Evolutionary conservation across 2,888 invertebrate species (phyloP), one percentile per base, ranked within the genome.

Genomic region (Polietes domitor): DNA sequence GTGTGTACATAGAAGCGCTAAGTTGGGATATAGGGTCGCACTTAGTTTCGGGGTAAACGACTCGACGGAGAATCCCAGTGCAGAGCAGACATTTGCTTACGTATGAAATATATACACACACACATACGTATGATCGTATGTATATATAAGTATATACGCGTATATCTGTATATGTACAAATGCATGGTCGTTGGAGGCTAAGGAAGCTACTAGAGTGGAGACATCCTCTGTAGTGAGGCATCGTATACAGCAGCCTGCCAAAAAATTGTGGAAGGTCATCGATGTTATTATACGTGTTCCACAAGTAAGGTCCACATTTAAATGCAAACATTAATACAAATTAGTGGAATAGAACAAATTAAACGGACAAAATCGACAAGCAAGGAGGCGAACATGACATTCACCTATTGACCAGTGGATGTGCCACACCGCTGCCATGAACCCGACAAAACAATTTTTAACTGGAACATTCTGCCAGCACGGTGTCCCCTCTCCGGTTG

Each of bases 171-270:
- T 72, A 50, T 50, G 50, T 41, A 19, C n/a, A n/a, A n/a, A 32
- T 21, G 50, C 28, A 37, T 6, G 37, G 43, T 74, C 53, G 26
- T 72, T 70, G 24, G 55, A 21, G 58, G 47, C 55, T 80, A 50
- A 76, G 32, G 63, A 50, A 77, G 73, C 68, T 82, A 74, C 61
- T 74, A 41, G 32, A 78, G 74, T 53, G 53, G 74, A 77, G 26
- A 78, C 70, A 74, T 74, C 70, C 74, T 74, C 55, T 77, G 70
- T 28, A 82, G 41, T 32, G 50, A 73, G 68, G 41, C 28, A 61
- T 43, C 26, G 17, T 19, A 70, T 7, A 61, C 61, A 61, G 61
- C 32, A 61, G 15, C 15, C 28, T n/a, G 28, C 61, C 28, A 28
- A 1, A 17, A 28, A 28, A 26, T 55, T 55, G 12, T 21, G 9